Evolutionary conservation across 2,113 vertebrate species (phyloP).

Genomic region (Smithornis capensis): DNA sequence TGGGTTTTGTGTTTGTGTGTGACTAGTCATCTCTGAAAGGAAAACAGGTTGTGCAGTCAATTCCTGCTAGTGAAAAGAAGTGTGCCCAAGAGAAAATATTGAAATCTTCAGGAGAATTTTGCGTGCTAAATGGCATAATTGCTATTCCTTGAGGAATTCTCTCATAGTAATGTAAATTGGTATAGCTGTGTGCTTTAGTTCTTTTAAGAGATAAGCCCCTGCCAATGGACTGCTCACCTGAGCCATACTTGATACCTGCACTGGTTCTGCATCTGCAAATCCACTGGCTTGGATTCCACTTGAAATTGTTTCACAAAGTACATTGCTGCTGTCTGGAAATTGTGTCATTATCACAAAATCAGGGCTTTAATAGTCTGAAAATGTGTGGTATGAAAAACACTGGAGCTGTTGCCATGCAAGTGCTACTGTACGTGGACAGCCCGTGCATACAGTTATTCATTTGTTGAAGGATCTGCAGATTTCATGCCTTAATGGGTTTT

Average conservation of each 20-base stretch:
- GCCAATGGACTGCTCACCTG: not conserved
- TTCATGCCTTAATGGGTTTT: not conserved
- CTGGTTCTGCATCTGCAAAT: not conserved
- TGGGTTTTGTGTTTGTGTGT: not conserved
- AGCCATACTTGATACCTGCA: not conserved
- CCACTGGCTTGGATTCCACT: not conserved
- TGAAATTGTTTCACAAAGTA: conserved; percentile 14
- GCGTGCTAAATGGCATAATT: conserved; percentile 43
- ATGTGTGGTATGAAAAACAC: conserved; percentile 27
- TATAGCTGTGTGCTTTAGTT: not conserved
- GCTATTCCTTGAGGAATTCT: conserved; percentile 36
- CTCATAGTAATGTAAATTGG: not conserved
- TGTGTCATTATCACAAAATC: not conserved
- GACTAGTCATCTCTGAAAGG: conserved; percentile 46
- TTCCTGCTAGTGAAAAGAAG: conserved; percentile 2
- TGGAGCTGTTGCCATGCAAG: not conserved
- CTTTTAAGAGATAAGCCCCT: conserved; percentile 12
- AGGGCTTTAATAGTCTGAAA: conserved; percentile 8
- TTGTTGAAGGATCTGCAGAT: not conserved
- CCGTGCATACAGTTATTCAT: not conserved
- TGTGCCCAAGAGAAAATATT: not conserved
- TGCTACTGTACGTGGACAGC: not conserved
- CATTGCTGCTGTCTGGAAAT: not conserved
- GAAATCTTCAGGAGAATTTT: conserved; percentile 15
- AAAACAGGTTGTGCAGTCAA: conserved; percentile 31